Evolutionary conservation across 2,113 vertebrate genomes (phyloP).

Genomic region (Dendropsophus ebraccatus): DNA sequence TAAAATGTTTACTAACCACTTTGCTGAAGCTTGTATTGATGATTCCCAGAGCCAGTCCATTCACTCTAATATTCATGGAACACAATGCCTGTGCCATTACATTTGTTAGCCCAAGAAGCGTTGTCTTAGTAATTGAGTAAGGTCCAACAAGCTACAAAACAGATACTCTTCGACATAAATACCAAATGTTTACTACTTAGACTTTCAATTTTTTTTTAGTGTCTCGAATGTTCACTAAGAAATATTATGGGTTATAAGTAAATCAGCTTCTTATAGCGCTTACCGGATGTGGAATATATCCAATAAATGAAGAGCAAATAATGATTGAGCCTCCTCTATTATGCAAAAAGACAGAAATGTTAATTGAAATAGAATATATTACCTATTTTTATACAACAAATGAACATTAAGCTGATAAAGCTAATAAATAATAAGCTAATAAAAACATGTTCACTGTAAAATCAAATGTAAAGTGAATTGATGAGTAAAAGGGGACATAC

Average conservation of each 20-base stretch:
- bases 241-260: too few species aligned
- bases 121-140: slow-evolving; percentile 36
- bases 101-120: slow-evolving; percentile 44
- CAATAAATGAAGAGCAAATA: slow-evolving; percentile 82
- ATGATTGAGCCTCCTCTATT: slow-evolving; percentile 83
- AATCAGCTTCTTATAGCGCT: slow-evolving; percentile 57
- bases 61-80: slow-evolving; percentile 44
- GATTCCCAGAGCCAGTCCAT: slow-evolving; percentile 38
- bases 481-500: too few species aligned
- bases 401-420: too few species aligned
- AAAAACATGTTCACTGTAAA: too few species aligned
- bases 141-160: slow-evolving; percentile 14
- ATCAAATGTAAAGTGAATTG: too few species aligned
- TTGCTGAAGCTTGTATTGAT: slow-evolving; percentile 37
- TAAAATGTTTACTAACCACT: slow-evolving; percentile 14
- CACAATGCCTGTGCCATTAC: slow-evolving; percentile 17
- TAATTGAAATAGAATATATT: neutral
- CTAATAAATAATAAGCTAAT: too few species aligned
- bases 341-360: slow-evolving; percentile 33
- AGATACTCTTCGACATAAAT: too few species aligned
- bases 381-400: too few species aligned
- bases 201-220: too few species aligned
- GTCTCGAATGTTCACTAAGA: too few species aligned
- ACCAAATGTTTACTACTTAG: too few species aligned
- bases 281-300: slow-evolving; percentile 76